Percentiles rank a stretch among this genome's conserved stretches.
Evolutionary conservation across 2,797 vertebrate genomes (phyloP).

Genomic region (Lacerta bilineata): DNA sequence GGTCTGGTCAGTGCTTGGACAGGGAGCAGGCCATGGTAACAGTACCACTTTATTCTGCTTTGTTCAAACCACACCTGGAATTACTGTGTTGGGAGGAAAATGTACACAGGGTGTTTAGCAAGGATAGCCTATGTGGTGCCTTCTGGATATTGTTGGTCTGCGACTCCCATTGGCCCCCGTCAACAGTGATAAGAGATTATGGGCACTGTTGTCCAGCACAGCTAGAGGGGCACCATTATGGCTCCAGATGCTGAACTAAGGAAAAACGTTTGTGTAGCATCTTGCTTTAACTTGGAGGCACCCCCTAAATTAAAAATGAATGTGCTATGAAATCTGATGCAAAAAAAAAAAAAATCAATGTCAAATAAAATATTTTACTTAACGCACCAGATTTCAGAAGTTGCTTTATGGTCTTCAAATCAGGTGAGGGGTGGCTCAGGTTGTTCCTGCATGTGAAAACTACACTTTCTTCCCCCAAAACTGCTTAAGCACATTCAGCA

Average conservation of each 20-base stretch:
- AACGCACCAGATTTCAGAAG: no score
- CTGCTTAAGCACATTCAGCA: background rate
- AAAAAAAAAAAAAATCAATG: background rate
- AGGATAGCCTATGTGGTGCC: no score
- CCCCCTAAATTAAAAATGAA: background rate
- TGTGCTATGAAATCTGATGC: background rate
- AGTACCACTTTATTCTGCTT: no score
- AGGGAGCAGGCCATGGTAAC: no score
- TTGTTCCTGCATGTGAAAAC: background rate
- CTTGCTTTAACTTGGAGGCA: background rate
- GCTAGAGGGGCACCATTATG: no score
- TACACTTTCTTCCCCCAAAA: background rate
- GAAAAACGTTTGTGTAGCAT: background rate
- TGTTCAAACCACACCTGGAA: no score
- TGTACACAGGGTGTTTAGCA: background rate
- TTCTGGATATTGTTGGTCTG: no score
- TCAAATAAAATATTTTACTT: background rate
- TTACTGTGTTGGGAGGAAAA: no score
- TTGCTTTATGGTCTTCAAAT: background rate
- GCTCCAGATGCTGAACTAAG: background rate
- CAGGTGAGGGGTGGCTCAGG: background rate
- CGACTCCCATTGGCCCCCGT: no score
- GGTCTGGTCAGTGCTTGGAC: no score
- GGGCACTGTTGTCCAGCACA: no score
- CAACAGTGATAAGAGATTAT: no score